Conservation (phyloP, 2,888 invertebrate genomes). For the Fragum whitleyi region DNA sequence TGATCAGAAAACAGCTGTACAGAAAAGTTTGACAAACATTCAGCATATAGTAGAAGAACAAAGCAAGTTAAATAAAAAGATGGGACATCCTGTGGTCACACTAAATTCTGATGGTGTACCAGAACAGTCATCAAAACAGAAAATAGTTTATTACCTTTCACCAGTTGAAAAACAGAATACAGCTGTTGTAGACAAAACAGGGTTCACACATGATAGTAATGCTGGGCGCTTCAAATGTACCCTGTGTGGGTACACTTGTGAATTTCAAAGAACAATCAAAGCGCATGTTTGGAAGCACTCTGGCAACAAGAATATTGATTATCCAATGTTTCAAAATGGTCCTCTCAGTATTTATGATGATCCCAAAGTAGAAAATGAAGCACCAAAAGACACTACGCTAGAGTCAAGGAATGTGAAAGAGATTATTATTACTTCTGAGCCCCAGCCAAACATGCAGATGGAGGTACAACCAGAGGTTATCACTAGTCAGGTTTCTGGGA, state of each 20-base stretch:
- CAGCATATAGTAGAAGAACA: constrained; percentile 57
- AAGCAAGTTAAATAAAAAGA: constrained; percentile 44
- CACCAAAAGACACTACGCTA: constrained; percentile 4
- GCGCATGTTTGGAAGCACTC: constrained; percentile 85
- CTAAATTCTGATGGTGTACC: constrained; percentile 38
- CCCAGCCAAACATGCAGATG: not conserved
- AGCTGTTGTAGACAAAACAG: constrained; percentile 49
- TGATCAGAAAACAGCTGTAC: constrained; percentile 29
- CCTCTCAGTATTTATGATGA: constrained; percentile 83
- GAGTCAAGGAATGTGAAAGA: not conserved
- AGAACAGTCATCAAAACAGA: constrained; percentile 24
- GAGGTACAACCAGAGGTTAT: not conserved
- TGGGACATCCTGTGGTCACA: constrained; percentile 29
- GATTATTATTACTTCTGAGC: not conserved
- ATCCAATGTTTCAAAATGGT: constrained; percentile 84
- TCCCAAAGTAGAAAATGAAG: constrained; percentile 19
- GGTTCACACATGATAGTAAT: constrained; percentile 74
- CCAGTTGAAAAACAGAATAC: constrained; percentile 66
- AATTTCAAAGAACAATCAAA: constrained; percentile 83
- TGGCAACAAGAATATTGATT: constrained; percentile 82
- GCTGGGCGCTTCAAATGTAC: constrained; percentile 80
- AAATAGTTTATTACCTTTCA: constrained; percentile 54
- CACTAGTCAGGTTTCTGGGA: not conserved
- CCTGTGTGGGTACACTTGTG: constrained; percentile 83
- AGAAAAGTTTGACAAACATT: constrained; percentile 43